Evolutionary conservation across 53 echinoderm and acorn worm genomes (phyloP).

Genomic region (Henricia sp.): DNA sequence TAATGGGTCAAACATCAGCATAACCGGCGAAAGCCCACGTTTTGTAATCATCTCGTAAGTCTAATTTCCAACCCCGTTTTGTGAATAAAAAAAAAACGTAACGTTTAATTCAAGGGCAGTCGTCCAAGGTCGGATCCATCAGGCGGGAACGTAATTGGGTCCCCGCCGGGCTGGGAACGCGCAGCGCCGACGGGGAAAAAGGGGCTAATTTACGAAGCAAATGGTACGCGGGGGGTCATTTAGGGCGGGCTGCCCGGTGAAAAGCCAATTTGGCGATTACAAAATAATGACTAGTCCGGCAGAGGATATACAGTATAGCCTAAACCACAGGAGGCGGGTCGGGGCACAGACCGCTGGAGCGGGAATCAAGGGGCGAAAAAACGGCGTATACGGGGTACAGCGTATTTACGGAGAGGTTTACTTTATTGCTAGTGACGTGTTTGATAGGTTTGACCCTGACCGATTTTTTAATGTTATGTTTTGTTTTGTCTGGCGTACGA

Average conservation of each 20-base stretch:
- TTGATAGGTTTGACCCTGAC: constrained; percentile 44
- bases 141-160: constrained; percentile 43
- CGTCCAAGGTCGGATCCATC: constrained; percentile 55
- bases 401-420: constrained; percentile 8
- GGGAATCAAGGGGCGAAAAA: neutral
- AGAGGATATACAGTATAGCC: neutral
- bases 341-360: neutral
- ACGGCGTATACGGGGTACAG: neutral
- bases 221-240: constrained; percentile 61
- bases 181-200: constrained; percentile 23
- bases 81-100: constrained; percentile 37
- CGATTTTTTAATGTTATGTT: constrained; percentile 16
- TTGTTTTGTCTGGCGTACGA: constrained; percentile 20
- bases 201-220: constrained; percentile 57
- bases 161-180: constrained; percentile 23
- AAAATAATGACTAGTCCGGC: constrained; percentile 35
- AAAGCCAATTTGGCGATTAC: constrained; percentile 53
- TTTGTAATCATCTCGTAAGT: constrained; percentile 8
- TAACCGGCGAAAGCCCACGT: constrained; percentile 31
- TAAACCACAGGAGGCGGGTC: neutral
- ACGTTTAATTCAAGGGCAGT: constrained; percentile 56
- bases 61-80: constrained; percentile 32
- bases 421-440: constrained; percentile 43
- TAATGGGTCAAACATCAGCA: constrained; percentile 42
- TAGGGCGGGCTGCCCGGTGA: constrained; percentile 24